Base-by-base conservation (phyloP, 2,113 vertebrate species). In the Muntiacus muntjak region DNA sequence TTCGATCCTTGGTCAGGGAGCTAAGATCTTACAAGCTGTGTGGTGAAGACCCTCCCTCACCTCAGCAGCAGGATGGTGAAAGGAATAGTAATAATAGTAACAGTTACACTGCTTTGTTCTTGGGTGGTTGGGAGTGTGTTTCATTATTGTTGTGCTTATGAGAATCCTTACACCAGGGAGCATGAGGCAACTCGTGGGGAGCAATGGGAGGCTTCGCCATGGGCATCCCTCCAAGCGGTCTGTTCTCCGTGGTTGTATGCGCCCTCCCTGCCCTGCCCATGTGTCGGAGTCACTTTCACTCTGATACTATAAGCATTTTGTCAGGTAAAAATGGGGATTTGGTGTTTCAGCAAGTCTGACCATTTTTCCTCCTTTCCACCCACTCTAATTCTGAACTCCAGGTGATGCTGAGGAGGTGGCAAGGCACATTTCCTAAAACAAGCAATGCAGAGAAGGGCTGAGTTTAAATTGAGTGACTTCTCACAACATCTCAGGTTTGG, bases 381-480 rank as follows among this genome's bases (percentile, higher is more conserved):
- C 45, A 87, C 86, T 96, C 47, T 43, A 78, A 88, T 92, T 94
- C 87, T 85, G 74, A 92, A 91, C 91, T 94, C 58, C 62, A 79
- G 71, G 60, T 87, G 89, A 82, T 5, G 13, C 36, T 54, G 64
- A 81, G 36, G 43, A 94, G 60, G 91, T 93, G 95, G 83, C 2
- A 7, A 94, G 79, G 57, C 10, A 1, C 64, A 67, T 81, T 92
- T 97, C 89, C 87, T 94, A 89, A 95, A 96, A 96, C 54, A 60
- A 96, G 90, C 40, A 45, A 23, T 15, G 17, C 52, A 85, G 76
- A 14, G 57, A 81, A 96, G 50, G 57, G 28, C 58, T 94, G 64
- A 28, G 54, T 96, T 97, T 94, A 97, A 92, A 96, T 36, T 6
- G 47, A 97, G 81, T 64, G 90, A 95, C 92, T 97, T 94, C 95